Base-by-base conservation (phyloP, 2,888 invertebrate genomes). In the Megalurothrips usitatus region DNA sequence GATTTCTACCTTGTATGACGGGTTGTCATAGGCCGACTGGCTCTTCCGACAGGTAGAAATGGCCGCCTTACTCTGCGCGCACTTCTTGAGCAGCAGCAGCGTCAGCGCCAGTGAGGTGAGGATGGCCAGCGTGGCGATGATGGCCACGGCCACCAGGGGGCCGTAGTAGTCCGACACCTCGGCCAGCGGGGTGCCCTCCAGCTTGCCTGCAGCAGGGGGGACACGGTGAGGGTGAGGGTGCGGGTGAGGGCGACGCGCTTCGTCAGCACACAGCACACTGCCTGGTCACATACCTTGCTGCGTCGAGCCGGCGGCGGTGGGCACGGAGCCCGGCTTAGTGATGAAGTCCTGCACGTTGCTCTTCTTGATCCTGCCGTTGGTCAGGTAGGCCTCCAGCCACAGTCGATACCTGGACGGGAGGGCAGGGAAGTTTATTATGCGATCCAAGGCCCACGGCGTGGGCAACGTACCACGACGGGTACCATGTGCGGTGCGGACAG, bases 1-100 rank as follows among this genome's bases (percentile, higher is more conserved):
- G 87, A 95, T 92, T 89, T 95, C 95, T 87, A 96, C 94, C 91
- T 96, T 96, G 90, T 96, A 96, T 85, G 96, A 95, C 79, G 96
- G 96, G 89, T 96, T 96, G 87, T 96, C 96, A 86, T 96, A 96
- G n/a, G 95, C 94, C 82, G 85, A 85, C 49, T 84, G 84, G 84
- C 91, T 92, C 86, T 95, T 94, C 83, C 94, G 88, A 19, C 92
- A 91, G 79, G 95, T 92, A 80, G 95, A 95, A 86, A 95, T 95
- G 83, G 95, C 93, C 86, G 93, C 91, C 86, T 93, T 93, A 86
- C 92, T 91, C 85, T 91, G 91, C 81, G 90, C 90, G 88, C 90
- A 92, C 85, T 95, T 90, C 85, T 93, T 90, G 85, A 96, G 91
- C 68, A 96, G 90, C 84, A 96, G 93, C 84, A 96, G 90, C 79